Evolutionary conservation across 2,888 invertebrate genomes (phyloP).

Genomic region (Volucella bombylans): DNA sequence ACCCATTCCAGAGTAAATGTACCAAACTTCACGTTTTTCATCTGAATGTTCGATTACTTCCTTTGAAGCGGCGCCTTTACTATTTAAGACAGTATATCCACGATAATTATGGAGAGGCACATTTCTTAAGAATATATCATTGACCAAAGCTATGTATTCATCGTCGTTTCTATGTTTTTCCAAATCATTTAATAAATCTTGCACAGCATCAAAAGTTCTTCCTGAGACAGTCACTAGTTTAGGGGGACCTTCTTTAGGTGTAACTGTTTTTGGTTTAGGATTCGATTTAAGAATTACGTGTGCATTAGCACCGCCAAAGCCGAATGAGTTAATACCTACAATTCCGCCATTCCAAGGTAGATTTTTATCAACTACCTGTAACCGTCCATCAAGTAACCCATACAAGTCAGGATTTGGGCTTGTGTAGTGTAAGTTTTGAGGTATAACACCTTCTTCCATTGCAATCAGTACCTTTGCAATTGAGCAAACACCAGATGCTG

Average conservation of each 20-base stretch:
- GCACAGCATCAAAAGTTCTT: constrained; percentile 91
- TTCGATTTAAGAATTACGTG: constrained; percentile 93
- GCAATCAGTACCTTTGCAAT: constrained; percentile 95
- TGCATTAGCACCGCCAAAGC: constrained; percentile 99
- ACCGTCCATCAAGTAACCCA: constrained; percentile 92
- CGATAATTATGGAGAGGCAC: constrained; percentile 90
- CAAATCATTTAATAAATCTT: constrained; percentile 86
- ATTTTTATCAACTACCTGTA: constrained; percentile 94
- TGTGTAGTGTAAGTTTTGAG: constrained; percentile 94
- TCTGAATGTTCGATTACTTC: constrained; percentile 84
- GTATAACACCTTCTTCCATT: constrained; percentile 95
- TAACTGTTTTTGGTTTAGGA: constrained; percentile 86
- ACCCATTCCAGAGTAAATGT: constrained; percentile 98
- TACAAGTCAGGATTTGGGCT: constrained; percentile 95
- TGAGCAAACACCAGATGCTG: constrained; percentile 94
- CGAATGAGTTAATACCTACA: constrained; percentile 97
- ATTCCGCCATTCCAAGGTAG: constrained; percentile 95
- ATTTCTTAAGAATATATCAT: constrained; percentile 88
- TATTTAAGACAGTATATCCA: constrained; percentile 90
- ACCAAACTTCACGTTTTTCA: constrained; percentile 94
- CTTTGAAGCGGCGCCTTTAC: constrained; percentile 81
- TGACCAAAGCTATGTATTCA: constrained; percentile 90
- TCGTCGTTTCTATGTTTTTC: constrained; percentile 86
- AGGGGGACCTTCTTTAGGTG: constrained; percentile 85
- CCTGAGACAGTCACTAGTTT: constrained; percentile 91